Conservation (phyloP, 35 echinoderm and acorn worm genomes). For the Anneissia japonica region DNA sequence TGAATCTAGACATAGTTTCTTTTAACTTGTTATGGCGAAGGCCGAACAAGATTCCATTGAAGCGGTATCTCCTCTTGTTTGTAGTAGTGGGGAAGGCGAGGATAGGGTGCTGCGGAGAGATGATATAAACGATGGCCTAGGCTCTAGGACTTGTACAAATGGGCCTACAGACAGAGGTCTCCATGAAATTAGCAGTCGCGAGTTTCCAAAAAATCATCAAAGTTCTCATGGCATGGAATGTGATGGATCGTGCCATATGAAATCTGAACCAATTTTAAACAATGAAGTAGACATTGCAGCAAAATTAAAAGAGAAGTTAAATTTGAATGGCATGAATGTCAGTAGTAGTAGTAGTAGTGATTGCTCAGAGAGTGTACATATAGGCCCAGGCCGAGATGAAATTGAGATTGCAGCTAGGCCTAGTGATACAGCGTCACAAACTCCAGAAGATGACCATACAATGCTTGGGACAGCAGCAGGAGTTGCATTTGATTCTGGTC, state of each 20-base stretch:
- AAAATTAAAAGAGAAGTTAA: not conserved
- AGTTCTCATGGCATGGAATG: not conserved
- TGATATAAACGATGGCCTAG: not conserved
- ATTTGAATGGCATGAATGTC: not conserved
- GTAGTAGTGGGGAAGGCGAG: not conserved
- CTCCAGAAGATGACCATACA: not conserved
- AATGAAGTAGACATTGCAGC: not conserved
- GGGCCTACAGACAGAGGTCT: not conserved
- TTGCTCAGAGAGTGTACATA: not conserved
- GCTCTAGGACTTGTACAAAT: not conserved
- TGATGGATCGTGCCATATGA: not conserved
- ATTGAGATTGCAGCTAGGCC: not conserved
- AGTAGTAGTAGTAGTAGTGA: not conserved
- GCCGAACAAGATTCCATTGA: not conserved
- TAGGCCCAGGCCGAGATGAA: not conserved
- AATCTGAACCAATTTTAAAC: not conserved
- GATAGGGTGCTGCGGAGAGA: not conserved
- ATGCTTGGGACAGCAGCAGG: not conserved
- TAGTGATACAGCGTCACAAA: not conserved
- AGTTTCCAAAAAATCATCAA: not conserved
- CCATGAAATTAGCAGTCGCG: not conserved
- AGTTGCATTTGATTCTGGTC: not conserved
- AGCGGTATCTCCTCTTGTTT: not conserved
- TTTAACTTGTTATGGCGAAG: not conserved
- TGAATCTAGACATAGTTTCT: not conserved